Evolutionary conservation across 2,888 invertebrate genomes (phyloP), one percentile per base, ranked within the genome.

Genomic region (Drosophila bunnanda): DNA sequence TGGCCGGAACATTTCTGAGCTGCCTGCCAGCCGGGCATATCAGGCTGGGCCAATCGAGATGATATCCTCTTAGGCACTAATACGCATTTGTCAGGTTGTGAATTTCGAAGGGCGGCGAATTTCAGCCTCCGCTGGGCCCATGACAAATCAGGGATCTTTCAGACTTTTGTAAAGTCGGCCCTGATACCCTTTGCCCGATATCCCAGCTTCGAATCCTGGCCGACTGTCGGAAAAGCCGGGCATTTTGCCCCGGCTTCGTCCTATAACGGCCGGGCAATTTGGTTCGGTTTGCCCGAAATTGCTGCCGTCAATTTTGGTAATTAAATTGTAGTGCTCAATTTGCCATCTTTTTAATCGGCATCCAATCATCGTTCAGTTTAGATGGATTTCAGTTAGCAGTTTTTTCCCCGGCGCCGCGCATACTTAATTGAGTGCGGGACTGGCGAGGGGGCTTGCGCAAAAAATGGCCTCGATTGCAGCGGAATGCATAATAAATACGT

Each of bases 321-420:
- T 87, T 78, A 87, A 83, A 86, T 83, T 77, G 84, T 76, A 70
- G 75, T 68, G 73, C 71, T 75, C 70, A 71, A 75, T 80, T 85
- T 66, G 67, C 48, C 61, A 54, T 65, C 65, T 66, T 54, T 72
- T 65, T 43, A 52, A 56, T 71, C 61, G 62, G 41, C 56, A 39
- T 57, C 66, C 72, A 72, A 72, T 72, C 72, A 72, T 66, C 66
- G 57, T 72, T 66, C 28, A 38, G 20, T 75, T 62, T 64, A 70
- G 64, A 64, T 70, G 68, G 46, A 64, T 65, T 59, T 41, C 73
- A 66, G 66, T 48, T 57, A 56, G 38, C 53, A 28, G 56, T 67
- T 72, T 62, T 53, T 50, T 46, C 34, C 41, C 38, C 36, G 15
- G 1, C 17, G 20, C 22, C 32, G 25, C n/a, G 44, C 39, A 41